These are phyloP conservation scores for Oegoconia quadripuncta DNA, from an alignment of 2,888 invertebrate genomes.

Conservation along the genomic window DNA sequence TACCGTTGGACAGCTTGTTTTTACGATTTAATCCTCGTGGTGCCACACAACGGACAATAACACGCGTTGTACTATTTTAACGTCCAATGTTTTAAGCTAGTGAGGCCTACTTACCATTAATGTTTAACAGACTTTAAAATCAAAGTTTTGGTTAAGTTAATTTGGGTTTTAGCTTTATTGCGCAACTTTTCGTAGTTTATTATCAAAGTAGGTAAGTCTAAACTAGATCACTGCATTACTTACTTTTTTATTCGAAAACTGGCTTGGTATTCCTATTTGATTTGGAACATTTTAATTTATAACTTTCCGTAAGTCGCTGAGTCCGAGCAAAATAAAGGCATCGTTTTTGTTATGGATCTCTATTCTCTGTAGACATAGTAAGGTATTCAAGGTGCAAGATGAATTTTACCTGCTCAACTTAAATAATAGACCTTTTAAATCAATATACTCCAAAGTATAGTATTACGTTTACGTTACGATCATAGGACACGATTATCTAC, in stretches of 20 bases:
- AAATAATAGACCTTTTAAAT: conserved; percentile 47
- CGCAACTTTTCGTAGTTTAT: too few species aligned
- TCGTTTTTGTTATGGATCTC: conserved; percentile 36
- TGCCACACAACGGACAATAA: conserved; percentile 40
- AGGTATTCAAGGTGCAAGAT: conserved; percentile 45
- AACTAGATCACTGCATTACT: too few species aligned
- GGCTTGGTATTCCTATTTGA: too few species aligned
- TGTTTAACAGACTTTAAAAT: too few species aligned
- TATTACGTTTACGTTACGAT: conserved; percentile 48
- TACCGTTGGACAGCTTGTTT: conserved; percentile 45
- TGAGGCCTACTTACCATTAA: too few species aligned
- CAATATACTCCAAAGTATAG: conserved; percentile 34
- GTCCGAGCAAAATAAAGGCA: conserved; percentile 31
- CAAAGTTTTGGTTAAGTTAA: too few species aligned
- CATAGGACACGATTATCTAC: conserved; percentile 41
- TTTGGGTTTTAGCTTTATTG: too few species aligned
- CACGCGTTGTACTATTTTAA: conserved; percentile 38
- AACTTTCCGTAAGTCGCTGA: conserved; percentile 17
- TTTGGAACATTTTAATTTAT: too few species aligned
- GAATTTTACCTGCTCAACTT: conserved; percentile 58
- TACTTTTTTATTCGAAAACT: too few species aligned
- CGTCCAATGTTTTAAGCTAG: conserved; percentile 3
- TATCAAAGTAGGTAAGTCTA: too few species aligned
- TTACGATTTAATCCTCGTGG: too few species aligned
- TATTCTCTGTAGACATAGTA: conserved; percentile 34